Evolutionary conservation across 2,888 invertebrate genomes (phyloP).

Genomic region (Helleia helle): DNA sequence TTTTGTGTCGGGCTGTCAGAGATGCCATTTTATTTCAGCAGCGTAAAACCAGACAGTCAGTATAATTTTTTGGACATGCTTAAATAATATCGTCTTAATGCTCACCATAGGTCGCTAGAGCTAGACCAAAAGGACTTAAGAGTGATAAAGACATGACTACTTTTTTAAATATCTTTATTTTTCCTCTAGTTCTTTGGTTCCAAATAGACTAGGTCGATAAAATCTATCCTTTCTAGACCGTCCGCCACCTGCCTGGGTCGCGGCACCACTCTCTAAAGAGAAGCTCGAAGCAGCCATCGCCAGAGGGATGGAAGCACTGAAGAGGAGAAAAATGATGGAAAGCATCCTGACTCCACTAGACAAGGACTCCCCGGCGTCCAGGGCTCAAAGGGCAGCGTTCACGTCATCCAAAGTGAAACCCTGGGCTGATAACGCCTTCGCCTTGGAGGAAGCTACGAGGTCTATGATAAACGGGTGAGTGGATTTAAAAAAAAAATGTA

Average conservation of each 20-base stretch:
- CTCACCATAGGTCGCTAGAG: too few species aligned
- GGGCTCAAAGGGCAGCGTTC: conserved; percentile 81
- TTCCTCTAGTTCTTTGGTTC: too few species aligned
- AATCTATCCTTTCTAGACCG: conserved; percentile 18
- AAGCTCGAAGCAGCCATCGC: conserved; percentile 7
- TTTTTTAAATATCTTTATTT: too few species aligned
- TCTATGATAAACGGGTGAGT: conserved; percentile 68
- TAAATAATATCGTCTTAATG: too few species aligned
- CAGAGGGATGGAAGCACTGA: not conserved
- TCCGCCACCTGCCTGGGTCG: not conserved
- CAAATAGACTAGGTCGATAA: too few species aligned
- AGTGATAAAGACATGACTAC: too few species aligned
- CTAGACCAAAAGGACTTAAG: too few species aligned
- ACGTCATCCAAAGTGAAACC: conserved; percentile 75
- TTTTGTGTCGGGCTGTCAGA: too few species aligned
- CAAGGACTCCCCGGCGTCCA: conserved; percentile 76
- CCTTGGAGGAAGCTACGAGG: conserved; percentile 80
- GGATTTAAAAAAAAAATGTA: too few species aligned
- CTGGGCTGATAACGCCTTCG: conserved; percentile 78
- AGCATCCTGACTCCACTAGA: conserved; percentile 46
- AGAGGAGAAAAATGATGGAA: not conserved
- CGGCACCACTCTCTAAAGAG: not conserved
- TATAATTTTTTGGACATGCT: too few species aligned
- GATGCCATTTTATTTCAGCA: too few species aligned
- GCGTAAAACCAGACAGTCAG: too few species aligned